A percentile compares a stretch with the other conserved stretches of the same genome.
Evolutionary conservation across 1,140 invertebrate genomes (phyloP).

Genomic region (Paracyclopina nana): DNA sequence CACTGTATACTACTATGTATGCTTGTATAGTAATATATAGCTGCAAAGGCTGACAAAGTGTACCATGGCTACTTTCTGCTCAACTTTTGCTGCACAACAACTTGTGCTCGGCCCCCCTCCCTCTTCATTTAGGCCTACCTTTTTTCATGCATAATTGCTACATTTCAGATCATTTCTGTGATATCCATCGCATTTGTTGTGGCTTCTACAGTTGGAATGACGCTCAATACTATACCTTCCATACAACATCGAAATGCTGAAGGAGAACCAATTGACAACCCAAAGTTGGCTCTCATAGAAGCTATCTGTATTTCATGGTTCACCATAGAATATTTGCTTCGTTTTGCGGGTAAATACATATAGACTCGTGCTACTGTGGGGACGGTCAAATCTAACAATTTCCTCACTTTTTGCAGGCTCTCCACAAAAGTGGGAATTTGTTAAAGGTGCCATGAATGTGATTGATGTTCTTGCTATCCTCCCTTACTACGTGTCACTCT

Average conservation of each 20-base stretch:
- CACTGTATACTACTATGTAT: too few relatives aligned
- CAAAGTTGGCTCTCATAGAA: conserved; percentile 21
- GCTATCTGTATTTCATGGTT: conserved; percentile 26
- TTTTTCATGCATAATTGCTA: background rate
- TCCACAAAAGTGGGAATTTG: conserved; percentile 38
- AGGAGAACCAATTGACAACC: conserved; percentile 15
- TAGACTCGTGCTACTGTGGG: background rate
- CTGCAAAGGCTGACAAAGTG: too few relatives aligned
- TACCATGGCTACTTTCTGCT: too few relatives aligned
- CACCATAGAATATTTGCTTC: conserved; percentile 25
- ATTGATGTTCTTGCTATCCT: conserved; percentile 39
- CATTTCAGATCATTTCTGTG: conserved; percentile 17
- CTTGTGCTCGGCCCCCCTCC: too few relatives aligned
- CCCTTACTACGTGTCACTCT: conserved; percentile 34
- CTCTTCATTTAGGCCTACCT: too few relatives aligned
- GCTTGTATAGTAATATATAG: too few relatives aligned
- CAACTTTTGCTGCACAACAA: too few relatives aligned
- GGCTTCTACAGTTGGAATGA: conserved; percentile 18
- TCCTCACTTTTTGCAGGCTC: conserved; percentile 30
- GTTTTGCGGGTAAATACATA: conserved; percentile 10
- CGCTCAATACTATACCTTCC: conserved; percentile 18
- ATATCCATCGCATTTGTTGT: conserved; percentile 20
- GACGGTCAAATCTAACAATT: conserved; percentile 1
- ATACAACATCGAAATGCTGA: conserved; percentile 15
- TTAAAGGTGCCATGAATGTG: conserved; percentile 36